Evolutionary conservation across 2,113 vertebrate genomes (phyloP), one percentile per base, ranked within the genome.

Genomic region (Pseudorectes ferrugineus): DNA sequence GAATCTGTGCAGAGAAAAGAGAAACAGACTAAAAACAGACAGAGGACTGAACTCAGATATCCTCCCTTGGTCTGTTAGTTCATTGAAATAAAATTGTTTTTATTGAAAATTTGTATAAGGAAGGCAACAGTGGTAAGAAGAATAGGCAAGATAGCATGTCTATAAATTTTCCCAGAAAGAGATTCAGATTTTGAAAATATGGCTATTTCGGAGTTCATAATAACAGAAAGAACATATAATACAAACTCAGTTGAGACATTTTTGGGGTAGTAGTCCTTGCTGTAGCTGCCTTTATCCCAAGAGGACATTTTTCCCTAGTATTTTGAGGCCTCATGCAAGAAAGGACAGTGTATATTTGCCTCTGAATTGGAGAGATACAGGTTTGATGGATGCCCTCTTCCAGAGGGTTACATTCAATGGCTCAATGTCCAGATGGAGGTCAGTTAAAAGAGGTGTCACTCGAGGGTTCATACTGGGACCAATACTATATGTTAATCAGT

Each of bases 1-100:
- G 91, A 95, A 94, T 92, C 51, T 67, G n/a, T 55, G 33, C 43
- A 76, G 65, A 67, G 33, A 59, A 94, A 81, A 87, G 63, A 91
- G 33, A 84, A 92, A 86, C 15, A 78, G 17, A 55, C 13, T 63
- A 42, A 84, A 86, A 19, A 63, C 28, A 84, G 45, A 36, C 15
- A 72, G 3, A 68, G 33, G 19, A 75, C 21, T 5, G 1, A 54
- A 58, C 13, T 70, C 35, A 31, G 49, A 66, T 79, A 65, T 59
- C 11, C 14, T 54, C 54, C 29, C 25, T 82, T 29, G 25, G 14
- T 72, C 80, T 88, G 5, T 57, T 46, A 42, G 20, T n/a, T 87
- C 40, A 75, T 28, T 57, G n/a, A 82, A 86, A 74, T 70, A 71
- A 87, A 84, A 68, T 26, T 22, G 3, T 25, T 79, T 5, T 13